Conservation (phyloP, 2,113 vertebrate genomes). For the Chionis minor region DNA sequence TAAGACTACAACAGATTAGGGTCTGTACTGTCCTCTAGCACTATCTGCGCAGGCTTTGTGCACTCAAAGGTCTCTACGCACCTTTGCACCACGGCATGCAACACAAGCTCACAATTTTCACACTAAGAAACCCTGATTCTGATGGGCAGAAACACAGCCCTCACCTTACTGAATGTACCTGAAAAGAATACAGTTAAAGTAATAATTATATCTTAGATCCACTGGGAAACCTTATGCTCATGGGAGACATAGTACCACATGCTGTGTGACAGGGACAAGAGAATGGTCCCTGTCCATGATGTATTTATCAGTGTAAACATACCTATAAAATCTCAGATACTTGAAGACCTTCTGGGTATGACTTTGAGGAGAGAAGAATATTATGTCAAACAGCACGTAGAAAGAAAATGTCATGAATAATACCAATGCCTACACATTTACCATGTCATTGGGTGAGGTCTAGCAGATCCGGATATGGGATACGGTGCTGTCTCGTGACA, state of each 20-base stretch:
- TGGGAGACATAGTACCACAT: not conserved
- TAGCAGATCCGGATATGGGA: too few relatives aligned
- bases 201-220: not conserved
- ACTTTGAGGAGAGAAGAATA: not conserved
- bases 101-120: not conserved
- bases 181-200: not conserved
- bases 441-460: too few relatives aligned
- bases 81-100: not conserved
- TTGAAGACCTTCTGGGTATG: not conserved
- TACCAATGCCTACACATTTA: too few relatives aligned
- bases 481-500: too few relatives aligned
- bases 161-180: not conserved
- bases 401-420: not conserved
- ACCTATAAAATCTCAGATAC: not conserved
- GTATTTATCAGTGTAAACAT: not conserved
- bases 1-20: not conserved
- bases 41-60: not conserved
- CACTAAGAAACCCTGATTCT: not conserved
- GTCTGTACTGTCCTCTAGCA: not conserved
- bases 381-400: not conserved
- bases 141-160: not conserved
- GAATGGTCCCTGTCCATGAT: not conserved
- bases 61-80: not conserved
- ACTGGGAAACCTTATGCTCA: not conserved
- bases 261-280: not conserved